Evolutionary conservation across 1,140 invertebrate species (phyloP).

Genomic region (Eriocheir sinensis): DNA sequence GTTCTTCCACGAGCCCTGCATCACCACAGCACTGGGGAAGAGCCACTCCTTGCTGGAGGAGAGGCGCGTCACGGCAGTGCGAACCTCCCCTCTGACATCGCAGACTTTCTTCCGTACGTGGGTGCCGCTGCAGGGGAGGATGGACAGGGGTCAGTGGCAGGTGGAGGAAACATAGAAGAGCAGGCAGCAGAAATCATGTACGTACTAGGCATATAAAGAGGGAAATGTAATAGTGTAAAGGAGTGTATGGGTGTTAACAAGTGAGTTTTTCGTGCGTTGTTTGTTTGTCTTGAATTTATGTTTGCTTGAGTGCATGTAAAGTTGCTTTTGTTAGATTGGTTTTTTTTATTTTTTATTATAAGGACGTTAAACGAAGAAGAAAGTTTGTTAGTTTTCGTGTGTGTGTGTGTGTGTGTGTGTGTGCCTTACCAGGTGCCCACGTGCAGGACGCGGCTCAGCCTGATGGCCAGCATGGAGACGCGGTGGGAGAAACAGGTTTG

Average conservation of each 20-base stretch:
- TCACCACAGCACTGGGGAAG: conserved; percentile 2
- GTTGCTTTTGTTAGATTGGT: too few species aligned
- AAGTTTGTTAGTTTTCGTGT: neutral
- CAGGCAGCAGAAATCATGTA: too few species aligned
- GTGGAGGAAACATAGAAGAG: too few species aligned
- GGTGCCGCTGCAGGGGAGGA: conserved; percentile 89
- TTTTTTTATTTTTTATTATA: too few species aligned
- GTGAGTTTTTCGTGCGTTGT: too few species aligned
- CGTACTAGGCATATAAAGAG: too few species aligned
- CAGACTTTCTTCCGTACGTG: conserved; percentile 98
- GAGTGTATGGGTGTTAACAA: too few species aligned
- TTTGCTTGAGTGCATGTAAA: too few species aligned
- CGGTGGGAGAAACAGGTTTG: conserved; percentile 90
- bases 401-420: neutral
- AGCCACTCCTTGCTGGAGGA: conserved; percentile 35
- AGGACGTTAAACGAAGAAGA: too few species aligned
- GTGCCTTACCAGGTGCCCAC: conserved; percentile 95
- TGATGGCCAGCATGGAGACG: conserved; percentile 92
- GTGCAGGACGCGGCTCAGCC: conserved; percentile 96
- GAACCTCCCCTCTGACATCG: conserved; percentile 80
- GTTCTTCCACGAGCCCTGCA: conserved; percentile 81
- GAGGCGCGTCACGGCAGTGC: conserved; percentile 36
- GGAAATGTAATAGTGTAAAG: too few species aligned
- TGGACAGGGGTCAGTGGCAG: neutral
- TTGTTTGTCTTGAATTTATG: too few species aligned